A percentile compares a stretch with the other conserved stretches of the same genome.
These are phyloP conservation scores for Lutjanus argentimaculatus DNA, from an alignment of 2,797 vertebrate genomes.

Conservation along the genomic window DNA sequence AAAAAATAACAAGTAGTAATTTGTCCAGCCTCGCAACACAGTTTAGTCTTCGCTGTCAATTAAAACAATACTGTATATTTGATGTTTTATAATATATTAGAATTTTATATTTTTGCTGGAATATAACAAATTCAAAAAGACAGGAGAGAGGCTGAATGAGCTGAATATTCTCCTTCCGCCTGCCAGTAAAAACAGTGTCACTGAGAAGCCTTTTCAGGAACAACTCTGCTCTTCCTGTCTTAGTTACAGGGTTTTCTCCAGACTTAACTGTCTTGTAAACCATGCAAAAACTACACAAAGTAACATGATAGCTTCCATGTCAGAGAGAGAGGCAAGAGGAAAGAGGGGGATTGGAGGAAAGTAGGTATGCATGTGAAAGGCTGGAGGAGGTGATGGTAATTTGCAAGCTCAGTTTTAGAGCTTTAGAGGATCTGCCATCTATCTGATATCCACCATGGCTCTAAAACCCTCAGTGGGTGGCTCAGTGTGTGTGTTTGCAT, in stretches of 20 bases:
- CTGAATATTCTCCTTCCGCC: constrained; percentile 4
- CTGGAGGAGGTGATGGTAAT: constrained; percentile 84
- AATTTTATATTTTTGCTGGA: constrained; percentile 9
- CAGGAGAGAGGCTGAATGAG: neutral
- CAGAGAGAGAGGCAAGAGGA: constrained; percentile 40
- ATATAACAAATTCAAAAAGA: constrained; percentile 13
- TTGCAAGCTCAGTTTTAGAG: constrained; percentile 85
- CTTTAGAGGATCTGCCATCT: constrained; percentile 85
- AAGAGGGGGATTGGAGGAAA: constrained; percentile 58
- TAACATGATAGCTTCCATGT: constrained; percentile 73
- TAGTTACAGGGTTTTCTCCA: constrained; percentile 72
- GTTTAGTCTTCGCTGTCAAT: neutral
- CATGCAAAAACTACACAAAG: constrained; percentile 69
- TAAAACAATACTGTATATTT: constrained; percentile 6
- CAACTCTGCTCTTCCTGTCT: constrained; percentile 67
- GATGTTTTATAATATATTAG: neutral
- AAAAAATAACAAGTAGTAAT: neutral
- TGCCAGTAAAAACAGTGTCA: constrained; percentile 58
- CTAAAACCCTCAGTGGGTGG: constrained; percentile 70
- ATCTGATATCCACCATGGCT: constrained; percentile 83
- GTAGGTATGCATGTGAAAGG: constrained; percentile 69
- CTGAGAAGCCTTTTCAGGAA: constrained; percentile 64
- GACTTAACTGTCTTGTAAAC: constrained; percentile 82
- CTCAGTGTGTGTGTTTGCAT: constrained; percentile 32
- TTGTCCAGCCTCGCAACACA: neutral